A percentile compares a stretch with the other conserved stretches of the same genome.
phyloP scores from a whole-genome alignment of 1,140 invertebrate genomes.

The Tyrophagus putrescentiae region DNA sequence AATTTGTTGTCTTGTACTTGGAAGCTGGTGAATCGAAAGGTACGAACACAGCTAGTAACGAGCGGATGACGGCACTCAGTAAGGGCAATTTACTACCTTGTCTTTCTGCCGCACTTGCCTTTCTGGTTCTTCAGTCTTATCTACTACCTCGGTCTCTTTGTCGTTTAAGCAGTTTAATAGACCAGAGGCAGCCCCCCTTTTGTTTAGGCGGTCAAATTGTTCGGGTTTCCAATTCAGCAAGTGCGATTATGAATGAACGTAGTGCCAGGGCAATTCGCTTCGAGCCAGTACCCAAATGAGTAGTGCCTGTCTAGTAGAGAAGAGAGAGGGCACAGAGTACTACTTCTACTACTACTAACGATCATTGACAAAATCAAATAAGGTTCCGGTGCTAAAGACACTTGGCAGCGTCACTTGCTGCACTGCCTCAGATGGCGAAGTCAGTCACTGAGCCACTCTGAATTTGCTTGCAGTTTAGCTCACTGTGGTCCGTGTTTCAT shows the following conservation, averaged over 20 bases:
- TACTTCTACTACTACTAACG: too few relatives aligned
- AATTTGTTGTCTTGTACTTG: conserved; percentile 6
- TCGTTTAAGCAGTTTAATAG: conserved; percentile 6
- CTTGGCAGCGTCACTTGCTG: not conserved
- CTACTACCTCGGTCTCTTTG: too few relatives aligned
- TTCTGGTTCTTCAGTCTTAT: too few relatives aligned
- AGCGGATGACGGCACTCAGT: not conserved
- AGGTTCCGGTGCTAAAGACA: conserved; percentile 11
- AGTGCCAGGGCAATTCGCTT: not conserved
- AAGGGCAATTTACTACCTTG: not conserved
- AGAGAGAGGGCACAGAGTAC: not conserved
- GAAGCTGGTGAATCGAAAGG: not conserved
- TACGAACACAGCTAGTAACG: not conserved
- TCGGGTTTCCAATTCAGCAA: not conserved
- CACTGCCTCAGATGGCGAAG: too few relatives aligned
- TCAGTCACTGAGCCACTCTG: not conserved
- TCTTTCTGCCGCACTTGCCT: too few relatives aligned
- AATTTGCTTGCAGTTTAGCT: not conserved
- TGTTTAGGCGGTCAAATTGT: conserved; percentile 1
- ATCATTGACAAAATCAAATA: conserved; percentile 18
- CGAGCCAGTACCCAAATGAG: conserved; percentile 1
- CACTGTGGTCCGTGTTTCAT: not conserved
- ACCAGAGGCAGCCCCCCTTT: not conserved
- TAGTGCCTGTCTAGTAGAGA: not conserved
- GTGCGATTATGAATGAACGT: conserved; percentile 7